Conservation (phyloP, 2,888 invertebrate genomes). For the Anthoptus insignis region DNA sequence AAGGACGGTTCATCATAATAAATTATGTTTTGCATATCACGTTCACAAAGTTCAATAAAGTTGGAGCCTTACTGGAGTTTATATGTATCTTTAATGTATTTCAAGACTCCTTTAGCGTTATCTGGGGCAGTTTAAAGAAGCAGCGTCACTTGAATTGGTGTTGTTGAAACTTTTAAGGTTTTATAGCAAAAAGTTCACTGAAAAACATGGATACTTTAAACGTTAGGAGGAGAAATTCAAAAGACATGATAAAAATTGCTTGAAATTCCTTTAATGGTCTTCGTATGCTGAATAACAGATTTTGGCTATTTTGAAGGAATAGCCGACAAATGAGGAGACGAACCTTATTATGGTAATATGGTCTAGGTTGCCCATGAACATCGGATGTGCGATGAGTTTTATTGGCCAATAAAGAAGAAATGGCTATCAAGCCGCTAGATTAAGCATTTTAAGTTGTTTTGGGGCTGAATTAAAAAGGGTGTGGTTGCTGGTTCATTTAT, state of each 20-base stretch:
- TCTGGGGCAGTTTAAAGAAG: conserved; percentile 32
- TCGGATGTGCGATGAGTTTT: too few relatives aligned
- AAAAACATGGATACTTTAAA: conserved; percentile 27
- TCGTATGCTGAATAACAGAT: not conserved
- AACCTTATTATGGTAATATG: too few relatives aligned
- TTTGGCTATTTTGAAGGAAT: too few relatives aligned
- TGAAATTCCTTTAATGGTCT: not conserved
- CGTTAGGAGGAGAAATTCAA: conserved; percentile 13
- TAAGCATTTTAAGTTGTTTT: too few relatives aligned
- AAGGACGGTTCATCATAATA: conserved; percentile 26
- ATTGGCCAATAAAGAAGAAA: too few relatives aligned
- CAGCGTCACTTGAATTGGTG: conserved; percentile 40
- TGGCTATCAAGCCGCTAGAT: too few relatives aligned
- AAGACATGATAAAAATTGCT: conserved; percentile 10
- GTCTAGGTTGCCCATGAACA: too few relatives aligned
- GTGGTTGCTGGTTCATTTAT: too few relatives aligned
- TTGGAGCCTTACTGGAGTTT: conserved; percentile 17
- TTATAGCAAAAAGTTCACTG: conserved; percentile 26
- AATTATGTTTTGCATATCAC: conserved; percentile 33
- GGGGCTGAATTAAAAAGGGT: too few relatives aligned
- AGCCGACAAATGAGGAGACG: too few relatives aligned
- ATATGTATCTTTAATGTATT: conserved; percentile 41
- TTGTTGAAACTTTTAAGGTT: conserved; percentile 40
- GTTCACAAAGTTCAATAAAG: conserved; percentile 21
- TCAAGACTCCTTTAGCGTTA: conserved; percentile 27